Evolutionary conservation across 2,888 invertebrate genomes (phyloP), one percentile per base, ranked within the genome.

Genomic region (Plemyria rubiginata): DNA sequence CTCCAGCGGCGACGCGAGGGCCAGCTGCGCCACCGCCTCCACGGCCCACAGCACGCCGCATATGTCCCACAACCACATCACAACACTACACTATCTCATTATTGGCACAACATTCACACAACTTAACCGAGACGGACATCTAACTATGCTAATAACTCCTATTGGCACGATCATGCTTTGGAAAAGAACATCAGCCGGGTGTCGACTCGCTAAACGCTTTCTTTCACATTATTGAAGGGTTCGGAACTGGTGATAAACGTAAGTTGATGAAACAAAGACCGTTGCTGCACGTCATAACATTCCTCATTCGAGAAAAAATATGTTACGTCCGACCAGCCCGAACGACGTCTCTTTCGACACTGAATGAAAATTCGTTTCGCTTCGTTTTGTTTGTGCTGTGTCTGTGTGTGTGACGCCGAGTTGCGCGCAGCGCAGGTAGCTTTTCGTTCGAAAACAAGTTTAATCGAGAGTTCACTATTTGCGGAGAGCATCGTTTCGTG

Each of bases 1-100:
- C 72, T 92, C 91, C 83, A 92, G 79, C 75, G 92, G 92, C 66
- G 90, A 83, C 72, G 87, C 88, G 72, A 80, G 82, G 74, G 81
- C 80, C 80, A 89, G 81, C 80, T 86, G 87, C 76, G 81, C 83
- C 84, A 87, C 81, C 72, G 85, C 82, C 82, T 85, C 87, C 79
- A 87, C 80, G 77, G 81, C 83, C 91, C 89, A 90, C 81, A 92
- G 81, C 88, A 88, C 87, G 76, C 89, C 86, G 92, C 92, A 90
- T 90, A 92, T 87, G 88, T 92, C 90, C 92, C 92, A 89, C 86
- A 89, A 86, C 89, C 91, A 90, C 92, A 91, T 91, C 92, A 92
- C 92, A 89, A 82, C 91, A 92, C 90, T 85, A 79, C 92, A 92
- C 92, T 92, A 92, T 92, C 92, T 92, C 92, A 92, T 92, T 85